Conservation (phyloP, 2,888 invertebrate genomes). For the Salpingus planirostris region DNA sequence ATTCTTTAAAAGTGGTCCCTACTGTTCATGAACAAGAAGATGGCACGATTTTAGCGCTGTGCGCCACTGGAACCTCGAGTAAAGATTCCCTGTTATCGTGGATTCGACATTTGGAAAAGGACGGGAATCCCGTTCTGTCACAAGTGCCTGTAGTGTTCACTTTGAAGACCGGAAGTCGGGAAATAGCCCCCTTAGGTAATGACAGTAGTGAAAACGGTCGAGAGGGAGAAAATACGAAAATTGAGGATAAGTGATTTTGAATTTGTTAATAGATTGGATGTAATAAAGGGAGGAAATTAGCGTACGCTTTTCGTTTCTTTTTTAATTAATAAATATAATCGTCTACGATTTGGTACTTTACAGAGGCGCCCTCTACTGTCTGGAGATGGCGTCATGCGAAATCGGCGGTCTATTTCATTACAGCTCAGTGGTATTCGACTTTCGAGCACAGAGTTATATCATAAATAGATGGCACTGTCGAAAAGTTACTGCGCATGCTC, state of each 20-base stretch:
- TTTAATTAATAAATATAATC: too few relatives aligned
- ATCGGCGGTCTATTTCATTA: too few relatives aligned
- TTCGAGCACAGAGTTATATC: too few relatives aligned
- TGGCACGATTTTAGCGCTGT: constrained; percentile 77
- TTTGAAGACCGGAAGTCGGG: constrained; percentile 54
- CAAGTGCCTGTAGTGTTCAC: constrained; percentile 80
- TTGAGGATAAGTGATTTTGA: neutral
- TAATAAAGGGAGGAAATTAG: too few relatives aligned
- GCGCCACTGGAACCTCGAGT: constrained; percentile 85
- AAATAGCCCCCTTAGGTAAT: constrained; percentile 19
- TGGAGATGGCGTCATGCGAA: too few relatives aligned
- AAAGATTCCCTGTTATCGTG: constrained; percentile 89
- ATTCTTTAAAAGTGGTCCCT: constrained; percentile 40
- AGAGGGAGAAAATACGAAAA: neutral
- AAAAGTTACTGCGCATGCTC: too few relatives aligned
- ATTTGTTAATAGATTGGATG: too few relatives aligned
- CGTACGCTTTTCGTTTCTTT: too few relatives aligned
- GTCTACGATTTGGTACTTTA: too few relatives aligned
- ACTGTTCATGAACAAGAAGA: constrained; percentile 89
- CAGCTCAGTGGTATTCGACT: too few relatives aligned
- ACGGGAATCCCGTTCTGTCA: constrained; percentile 63
- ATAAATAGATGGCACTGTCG: too few relatives aligned
- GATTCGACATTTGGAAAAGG: constrained; percentile 71
- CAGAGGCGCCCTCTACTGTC: too few relatives aligned
- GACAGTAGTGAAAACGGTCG: neutral